A percentile compares a stretch with the other conserved stretches of the same genome.
Conservation (phyloP, 2,888 invertebrate genomes). For the Dynastes tityus region DNA sequence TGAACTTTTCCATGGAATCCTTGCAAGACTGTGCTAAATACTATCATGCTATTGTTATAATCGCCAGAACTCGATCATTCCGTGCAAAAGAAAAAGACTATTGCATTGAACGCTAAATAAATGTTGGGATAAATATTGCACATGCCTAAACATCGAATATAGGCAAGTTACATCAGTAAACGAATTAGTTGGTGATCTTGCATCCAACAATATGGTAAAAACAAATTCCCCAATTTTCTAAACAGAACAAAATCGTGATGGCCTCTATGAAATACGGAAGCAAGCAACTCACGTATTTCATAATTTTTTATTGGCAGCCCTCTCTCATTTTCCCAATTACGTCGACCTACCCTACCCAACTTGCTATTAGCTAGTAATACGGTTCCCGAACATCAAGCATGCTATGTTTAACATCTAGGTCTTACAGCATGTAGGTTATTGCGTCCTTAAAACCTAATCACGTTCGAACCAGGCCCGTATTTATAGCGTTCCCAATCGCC, state of each 20-base stretch:
- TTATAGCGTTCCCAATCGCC: slow-evolving; percentile 12
- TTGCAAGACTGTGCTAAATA: too few relatives aligned
- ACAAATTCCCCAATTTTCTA: neutral
- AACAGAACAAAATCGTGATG: neutral
- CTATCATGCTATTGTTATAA: too few relatives aligned
- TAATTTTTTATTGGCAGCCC: neutral
- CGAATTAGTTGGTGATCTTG: neutral
- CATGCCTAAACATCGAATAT: neutral
- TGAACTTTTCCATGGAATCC: too few relatives aligned
- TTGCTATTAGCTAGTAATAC: neutral
- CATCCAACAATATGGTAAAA: neutral
- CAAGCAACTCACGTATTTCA: neutral
- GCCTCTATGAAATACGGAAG: neutral
- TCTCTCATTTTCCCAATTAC: neutral
- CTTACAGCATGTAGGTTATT: neutral
- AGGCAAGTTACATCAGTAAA: neutral
- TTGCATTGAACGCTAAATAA: too few relatives aligned
- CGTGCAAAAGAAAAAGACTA: too few relatives aligned
- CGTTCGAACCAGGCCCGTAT: slow-evolving; percentile 16
- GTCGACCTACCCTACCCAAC: neutral
- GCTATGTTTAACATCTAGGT: slow-evolving; percentile 15
- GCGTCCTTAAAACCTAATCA: slow-evolving; percentile 2
- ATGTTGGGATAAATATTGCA: too few relatives aligned
- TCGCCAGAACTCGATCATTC: too few relatives aligned
- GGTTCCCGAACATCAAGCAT: neutral